Base-by-base conservation (phyloP, 2,888 invertebrate genomes). In the Parelbella ahira region DNA sequence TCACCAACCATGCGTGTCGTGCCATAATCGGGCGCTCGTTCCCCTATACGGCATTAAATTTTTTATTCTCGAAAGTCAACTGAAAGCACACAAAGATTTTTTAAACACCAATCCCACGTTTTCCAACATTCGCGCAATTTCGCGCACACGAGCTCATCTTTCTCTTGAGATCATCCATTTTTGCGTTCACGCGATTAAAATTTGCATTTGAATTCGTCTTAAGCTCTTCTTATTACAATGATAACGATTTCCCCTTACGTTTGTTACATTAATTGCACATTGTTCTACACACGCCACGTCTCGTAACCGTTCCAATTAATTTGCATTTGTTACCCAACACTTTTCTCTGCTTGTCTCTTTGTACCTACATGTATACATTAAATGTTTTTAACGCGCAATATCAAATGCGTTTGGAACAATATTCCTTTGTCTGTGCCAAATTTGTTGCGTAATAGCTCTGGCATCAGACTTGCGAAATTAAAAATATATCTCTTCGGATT, bases 1-100 rank as follows among this genome's bases (percentile, higher is more conserved):
- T 84, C 83, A 76, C 84, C 64, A 41, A 37, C 49, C 45, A 49
- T 50, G 38, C 47, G 53, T 25, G 34, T 51, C 24, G 63, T 68
- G 54, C 66, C 60, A 67, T 63, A 71, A 73, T 58, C 45, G 56
- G 66, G 65, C 58, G 65, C 60, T 59, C 61, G 53, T 59, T 67
- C 63, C 60, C 63, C 56, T 51, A 55, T 60, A 49, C 38, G 44
- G 51, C 44, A 47, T 50, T 54, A 44, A 57, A 54, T 49, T 59
- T 58, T 65, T 58, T 54, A 54, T 63, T 56, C 64, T 65, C 56
- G 54, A 68, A 68, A 63, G 62, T 50, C 49, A 56, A 38, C 29
- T 23, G 41, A 56, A 54, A 54, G 56, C 50, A 49, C 15, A 15
- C 2, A 45, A 45, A 49, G 45, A n/a, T n/a, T n/a, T 41, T 44